Evolutionary conservation across 2,113 vertebrate species (phyloP).

Genomic region (Agelaius phoeniceus): DNA sequence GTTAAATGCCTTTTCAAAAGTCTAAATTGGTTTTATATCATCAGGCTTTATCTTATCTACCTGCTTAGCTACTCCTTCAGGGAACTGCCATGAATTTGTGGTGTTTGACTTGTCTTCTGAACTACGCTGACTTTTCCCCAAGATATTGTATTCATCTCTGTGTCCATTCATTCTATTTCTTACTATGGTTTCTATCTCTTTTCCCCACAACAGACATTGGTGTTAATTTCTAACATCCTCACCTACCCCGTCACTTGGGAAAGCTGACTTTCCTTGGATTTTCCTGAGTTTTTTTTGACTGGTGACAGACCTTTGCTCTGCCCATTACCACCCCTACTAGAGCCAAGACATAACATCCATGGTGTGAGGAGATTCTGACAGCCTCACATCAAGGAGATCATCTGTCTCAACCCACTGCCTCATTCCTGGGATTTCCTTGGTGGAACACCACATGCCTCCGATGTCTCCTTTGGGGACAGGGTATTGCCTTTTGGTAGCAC

Average conservation of each 20-base stretch:
- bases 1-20: background rate
- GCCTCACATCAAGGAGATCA: background rate
- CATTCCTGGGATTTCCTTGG: background rate
- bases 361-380: background rate
- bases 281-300: background rate
- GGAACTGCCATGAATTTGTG: background rate
- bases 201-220: background rate
- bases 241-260: background rate
- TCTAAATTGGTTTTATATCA: background rate
- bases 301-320: background rate
- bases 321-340: background rate
- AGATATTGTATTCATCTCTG: background rate
- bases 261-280: background rate
- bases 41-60: background rate
- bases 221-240: background rate
- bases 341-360: background rate
- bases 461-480: background rate
- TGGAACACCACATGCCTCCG: background rate
- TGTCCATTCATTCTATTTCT: background rate
- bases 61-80: background rate
- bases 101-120: background rate
- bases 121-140: background rate
- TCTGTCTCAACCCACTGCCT: background rate
- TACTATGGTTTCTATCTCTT: background rate
- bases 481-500: background rate